Conservation (phyloP, 2,888 invertebrate genomes). For the Amaurobius ferox region DNA sequence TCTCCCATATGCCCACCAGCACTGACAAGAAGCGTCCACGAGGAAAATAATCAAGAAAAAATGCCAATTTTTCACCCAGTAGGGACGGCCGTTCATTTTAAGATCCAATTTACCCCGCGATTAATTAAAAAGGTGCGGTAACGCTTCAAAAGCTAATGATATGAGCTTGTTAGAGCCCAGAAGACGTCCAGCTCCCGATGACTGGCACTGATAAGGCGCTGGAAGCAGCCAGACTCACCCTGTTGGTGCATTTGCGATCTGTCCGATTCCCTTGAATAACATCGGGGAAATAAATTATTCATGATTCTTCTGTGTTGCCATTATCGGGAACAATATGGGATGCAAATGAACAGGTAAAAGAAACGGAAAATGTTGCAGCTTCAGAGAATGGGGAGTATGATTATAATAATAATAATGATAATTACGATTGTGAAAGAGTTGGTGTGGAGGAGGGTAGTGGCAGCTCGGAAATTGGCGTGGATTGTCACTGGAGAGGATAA, state of each 20-base stretch:
- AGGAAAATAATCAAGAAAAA: not conserved
- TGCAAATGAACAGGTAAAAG: not conserved
- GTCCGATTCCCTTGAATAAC: conserved; percentile 11
- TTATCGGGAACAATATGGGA: conserved; percentile 10
- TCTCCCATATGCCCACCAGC: not conserved
- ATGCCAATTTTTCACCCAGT: conserved; percentile 52
- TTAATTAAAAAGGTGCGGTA: conserved; percentile 70
- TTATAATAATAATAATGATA: conserved; percentile 12
- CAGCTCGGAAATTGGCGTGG: not conserved
- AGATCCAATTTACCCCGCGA: conserved; percentile 64
- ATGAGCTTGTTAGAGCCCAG: conserved; percentile 43
- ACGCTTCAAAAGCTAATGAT: conserved; percentile 61
- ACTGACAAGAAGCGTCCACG: not conserved
- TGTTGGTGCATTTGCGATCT: not conserved
- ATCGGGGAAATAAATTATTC: conserved; percentile 60
- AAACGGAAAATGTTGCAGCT: not conserved
- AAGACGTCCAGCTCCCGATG: conserved; percentile 26
- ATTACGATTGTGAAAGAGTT: not conserved
- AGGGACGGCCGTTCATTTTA: conserved; percentile 41
- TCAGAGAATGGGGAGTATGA: not conserved
- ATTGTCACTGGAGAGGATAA: not conserved
- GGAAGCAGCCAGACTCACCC: not conserved
- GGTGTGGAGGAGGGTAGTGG: too few species aligned
- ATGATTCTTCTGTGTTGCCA: conserved; percentile 32
- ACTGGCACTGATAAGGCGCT: conserved; percentile 21